Evolutionary conservation across 2,113 vertebrate genomes (phyloP).

Genomic region (Sclerurus mexicanus): DNA sequence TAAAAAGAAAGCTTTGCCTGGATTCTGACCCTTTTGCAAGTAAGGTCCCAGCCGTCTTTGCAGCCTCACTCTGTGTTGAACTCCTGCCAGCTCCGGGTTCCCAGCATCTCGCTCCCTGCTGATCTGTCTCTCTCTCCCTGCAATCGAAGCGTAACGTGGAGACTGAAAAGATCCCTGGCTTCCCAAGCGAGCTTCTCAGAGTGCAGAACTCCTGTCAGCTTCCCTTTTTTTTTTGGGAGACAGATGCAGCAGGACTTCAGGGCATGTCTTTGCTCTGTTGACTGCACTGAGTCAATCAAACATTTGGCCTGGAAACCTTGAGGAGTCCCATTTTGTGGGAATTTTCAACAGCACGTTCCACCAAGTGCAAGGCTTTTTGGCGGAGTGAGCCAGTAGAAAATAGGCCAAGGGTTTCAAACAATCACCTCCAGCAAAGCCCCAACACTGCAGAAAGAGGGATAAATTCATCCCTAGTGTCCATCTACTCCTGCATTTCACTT

Average conservation of each 20-base stretch:
- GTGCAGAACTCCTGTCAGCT: not conserved
- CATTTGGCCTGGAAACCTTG: not conserved
- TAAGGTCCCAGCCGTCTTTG: not conserved
- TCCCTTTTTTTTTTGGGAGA: not conserved
- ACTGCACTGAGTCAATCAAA: constrained; percentile 6
- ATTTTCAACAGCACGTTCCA: not conserved
- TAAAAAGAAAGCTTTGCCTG: not conserved
- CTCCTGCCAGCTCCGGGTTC: not conserved
- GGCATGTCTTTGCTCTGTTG: constrained; percentile 3
- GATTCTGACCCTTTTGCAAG: not conserved
- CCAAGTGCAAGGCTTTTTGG: not conserved
- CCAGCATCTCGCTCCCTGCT: not conserved
- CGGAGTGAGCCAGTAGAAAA: not conserved
- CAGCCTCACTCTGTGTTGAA: not conserved
- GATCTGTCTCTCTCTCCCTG: not conserved
- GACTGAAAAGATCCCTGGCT: constrained; percentile 12
- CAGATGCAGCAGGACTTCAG: not conserved
- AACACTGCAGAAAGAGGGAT: not conserved
- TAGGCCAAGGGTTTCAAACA: not conserved
- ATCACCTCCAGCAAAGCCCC: constrained; percentile 9
- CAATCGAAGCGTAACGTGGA: not conserved
- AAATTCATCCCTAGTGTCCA: not conserved
- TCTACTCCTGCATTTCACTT: not conserved
- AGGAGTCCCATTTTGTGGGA: constrained; percentile 15
- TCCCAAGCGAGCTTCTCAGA: not conserved